Evolutionary conservation across 2,797 vertebrate genomes (phyloP), one percentile per base, ranked within the genome.

Genomic region (Periparus ater): DNA sequence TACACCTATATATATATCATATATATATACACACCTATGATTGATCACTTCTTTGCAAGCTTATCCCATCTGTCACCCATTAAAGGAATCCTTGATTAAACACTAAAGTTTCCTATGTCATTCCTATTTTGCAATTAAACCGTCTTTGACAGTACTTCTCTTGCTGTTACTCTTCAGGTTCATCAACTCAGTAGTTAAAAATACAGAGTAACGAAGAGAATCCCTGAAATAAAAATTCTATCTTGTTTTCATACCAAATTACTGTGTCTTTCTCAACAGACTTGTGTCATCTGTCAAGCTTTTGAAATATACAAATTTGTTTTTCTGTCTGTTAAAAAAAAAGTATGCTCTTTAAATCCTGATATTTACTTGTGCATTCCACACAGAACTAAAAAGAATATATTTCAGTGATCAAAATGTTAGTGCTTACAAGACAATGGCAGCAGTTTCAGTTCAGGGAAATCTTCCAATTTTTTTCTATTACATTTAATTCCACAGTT

Each of bases 171-270:
- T 88, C 61, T 53, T 87, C 34, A 92, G 79, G 40, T 95, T 88
- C 85, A 91, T 30, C 85, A 92, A 91, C 87, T 95, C 54, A 94
- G 72, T 70, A 92, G 76, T 93, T 85, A 93, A 90, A 95, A 94
- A 42, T 63, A 38, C 62, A 85, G 11, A 90, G n/a, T 67, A 88
- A 23, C 32, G n/a, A 95, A 88, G 25, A 93, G 65, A 84, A 89
- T 51, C 66, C 36, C 81, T 94, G 72, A 93, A 89, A 95, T 20
- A 36, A 53, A 58, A 75, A 80, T 72, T 93, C 70, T 44, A 18
- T 58, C 76, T 67, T 88, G 32, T 85, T 77, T 53, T 96, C 88
- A 51, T 12, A 53, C 42, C 78, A 85, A 96, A 78, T 76, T 66
- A 68, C 34, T 63, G 14, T 9, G 10, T 45, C 91, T 95, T 82